Percentiles rank a stretch among this genome's conserved stretches.
Evolutionary conservation across 2,888 invertebrate species (phyloP).

Genomic region (Polia nebulosa): DNA sequence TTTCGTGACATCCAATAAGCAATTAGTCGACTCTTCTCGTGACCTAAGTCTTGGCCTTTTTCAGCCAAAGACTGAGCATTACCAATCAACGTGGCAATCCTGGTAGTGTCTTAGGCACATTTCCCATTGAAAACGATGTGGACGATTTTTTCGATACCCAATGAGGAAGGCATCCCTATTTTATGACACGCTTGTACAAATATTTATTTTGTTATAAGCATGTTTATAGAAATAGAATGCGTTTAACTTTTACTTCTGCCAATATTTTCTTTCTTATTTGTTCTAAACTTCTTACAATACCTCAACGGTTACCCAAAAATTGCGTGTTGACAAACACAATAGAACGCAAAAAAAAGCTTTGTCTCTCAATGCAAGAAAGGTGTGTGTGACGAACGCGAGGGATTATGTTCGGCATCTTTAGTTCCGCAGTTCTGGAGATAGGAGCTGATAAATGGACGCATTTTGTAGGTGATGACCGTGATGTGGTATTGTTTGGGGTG

Average conservation of each 20-base stretch:
- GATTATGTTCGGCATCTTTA: constrained; percentile 34
- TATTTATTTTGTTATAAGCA: no score
- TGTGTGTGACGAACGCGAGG: constrained; percentile 52
- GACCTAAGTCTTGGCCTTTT: no score
- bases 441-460: constrained; percentile 44
- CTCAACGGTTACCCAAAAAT: constrained; percentile 39
- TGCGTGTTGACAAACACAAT: constrained; percentile 43
- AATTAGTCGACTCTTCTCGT: no score
- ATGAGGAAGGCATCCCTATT: no score
- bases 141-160: no score
- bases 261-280: neutral
- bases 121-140: no score
- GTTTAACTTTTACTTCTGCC: constrained; percentile 4
- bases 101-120: no score
- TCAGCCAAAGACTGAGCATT: no score
- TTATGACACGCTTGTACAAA: no score
- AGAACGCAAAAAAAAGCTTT: constrained; percentile 32
- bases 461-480: constrained; percentile 45
- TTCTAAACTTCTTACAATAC: neutral
- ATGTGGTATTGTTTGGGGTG: constrained; percentile 47
- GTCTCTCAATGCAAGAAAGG: constrained; percentile 39
- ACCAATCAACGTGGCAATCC: no score
- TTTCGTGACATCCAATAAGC: no score
- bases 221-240: no score
- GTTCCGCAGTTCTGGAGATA: constrained; percentile 51